Evolutionary conservation across 1,140 invertebrate genomes (phyloP), one percentile per base, ranked within the genome.

Genomic region (Bursaphelenchus mucronatus): DNA sequence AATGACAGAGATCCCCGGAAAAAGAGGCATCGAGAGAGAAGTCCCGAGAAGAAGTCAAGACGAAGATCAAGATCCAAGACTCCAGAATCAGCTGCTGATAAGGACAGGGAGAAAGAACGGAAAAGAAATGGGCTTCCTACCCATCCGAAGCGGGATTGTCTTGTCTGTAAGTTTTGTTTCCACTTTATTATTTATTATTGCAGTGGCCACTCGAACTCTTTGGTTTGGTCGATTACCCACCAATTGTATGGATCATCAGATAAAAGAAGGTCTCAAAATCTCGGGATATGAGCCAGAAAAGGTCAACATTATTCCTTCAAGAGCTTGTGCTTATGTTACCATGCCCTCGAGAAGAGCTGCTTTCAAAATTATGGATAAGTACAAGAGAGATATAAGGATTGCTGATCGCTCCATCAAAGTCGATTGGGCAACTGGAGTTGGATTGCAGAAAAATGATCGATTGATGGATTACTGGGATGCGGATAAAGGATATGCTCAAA

Each of bases 211-310:
- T 17, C 49, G 73, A 54, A 76, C 74, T 39, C 55, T 76, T 6
- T 76, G 74, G 74, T 73, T 76, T 43, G 74, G 74, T 13, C 64
- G 69, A 13, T 45, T 77, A 1, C 76, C 74, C 40, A 17, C 64
- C 8, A 61, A 52, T 50, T 64, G 63, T 77, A 90, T 90, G 0
- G 92, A 92, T 0, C 84, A 88, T 6, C 92, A 94, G 81, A 90
- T 89, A 0, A 92, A 89, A 2, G 82, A 90, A 0, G 88, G 90
- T 0, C 92, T 93, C 82, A 83, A 88, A 21, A 88, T 89, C 17
- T 87, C 88, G 0, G 66, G 50, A 52, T 90, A 90, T 0, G 90
- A 92, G 71, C 88, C 88, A 1, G 83, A 83, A 15, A 70, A 75
- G 39, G 84, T 84, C 39, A 87, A 88, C 0, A 81, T 76, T 11